These are phyloP conservation scores for Poeciliopsis paucimaculata DNA, from an alignment of 2,797 vertebrate genomes.

Conservation along the genomic window DNA sequence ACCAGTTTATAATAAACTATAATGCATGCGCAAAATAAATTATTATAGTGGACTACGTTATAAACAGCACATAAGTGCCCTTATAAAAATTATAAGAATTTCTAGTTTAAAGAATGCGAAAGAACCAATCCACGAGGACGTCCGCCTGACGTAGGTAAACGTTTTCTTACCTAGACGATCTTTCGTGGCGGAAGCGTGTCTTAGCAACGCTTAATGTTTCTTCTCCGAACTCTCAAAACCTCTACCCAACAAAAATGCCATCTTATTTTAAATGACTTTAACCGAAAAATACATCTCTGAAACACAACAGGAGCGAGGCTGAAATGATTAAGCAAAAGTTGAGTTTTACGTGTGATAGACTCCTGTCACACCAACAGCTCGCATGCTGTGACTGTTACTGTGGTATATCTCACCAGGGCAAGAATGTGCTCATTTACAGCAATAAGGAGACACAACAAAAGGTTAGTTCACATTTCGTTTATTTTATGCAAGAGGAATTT, in stretches of 20 bases:
- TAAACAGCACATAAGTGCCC: background rate
- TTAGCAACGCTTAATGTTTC: constrained; percentile 43
- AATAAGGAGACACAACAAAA: constrained; percentile 43
- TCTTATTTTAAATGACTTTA: background rate
- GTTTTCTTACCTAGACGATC: constrained; percentile 16
- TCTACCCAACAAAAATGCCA: background rate
- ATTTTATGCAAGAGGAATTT: too few species aligned
- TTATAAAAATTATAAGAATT: background rate
- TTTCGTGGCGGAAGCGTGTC: constrained; percentile 21
- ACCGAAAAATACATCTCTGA: background rate
- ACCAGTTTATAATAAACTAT: background rate
- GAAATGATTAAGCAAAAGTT: constrained; percentile 64
- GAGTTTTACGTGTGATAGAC: constrained; percentile 49
- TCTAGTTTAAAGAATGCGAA: rapidly evolving
- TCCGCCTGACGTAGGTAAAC: background rate
- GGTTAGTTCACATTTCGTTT: constrained; percentile 47
- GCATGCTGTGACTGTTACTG: constrained; percentile 69
- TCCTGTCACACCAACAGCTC: constrained; percentile 68
- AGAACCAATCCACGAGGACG: background rate
- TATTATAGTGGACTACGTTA: rapidly evolving
- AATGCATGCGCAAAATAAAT: background rate
- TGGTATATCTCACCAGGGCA: constrained; percentile 61
- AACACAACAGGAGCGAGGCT: background rate
- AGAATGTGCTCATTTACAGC: constrained; percentile 69
- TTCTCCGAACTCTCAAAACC: background rate